Evolutionary conservation across 2,797 vertebrate genomes (phyloP), one percentile per base, ranked within the genome.

Genomic region (Passerculus sandwichensis): DNA sequence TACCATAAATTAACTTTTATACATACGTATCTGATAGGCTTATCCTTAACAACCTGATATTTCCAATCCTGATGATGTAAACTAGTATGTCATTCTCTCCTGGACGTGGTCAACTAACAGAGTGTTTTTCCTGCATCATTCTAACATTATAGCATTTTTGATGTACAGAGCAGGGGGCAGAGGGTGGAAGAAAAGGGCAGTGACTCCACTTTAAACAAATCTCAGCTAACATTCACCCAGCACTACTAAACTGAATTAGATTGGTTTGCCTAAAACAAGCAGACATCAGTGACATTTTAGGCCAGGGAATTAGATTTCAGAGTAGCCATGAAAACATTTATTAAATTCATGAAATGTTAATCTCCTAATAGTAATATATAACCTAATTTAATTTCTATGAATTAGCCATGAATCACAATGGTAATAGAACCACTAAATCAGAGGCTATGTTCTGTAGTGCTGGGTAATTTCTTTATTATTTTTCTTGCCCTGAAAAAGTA

Each of bases 311-410:
- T 94, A 92, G 92, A 95, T 95, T 97, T 95, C 2, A 4, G 81
- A 85, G 77, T 81, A 97, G 56, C 91, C 91, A 90, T 84, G 64
- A 91, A 53, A 89, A 57, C 76, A 91, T 92, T 89, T 94, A 94
- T 94, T 95, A 96, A 95, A 93, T 88, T 85, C 65, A 95, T 91
- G 67, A 96, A 96, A 97, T 88, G 73, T 88, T 96, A 94, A 94
- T 94, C 70, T 85, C 71, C 81, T 95, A 96, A 96, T 77, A 91
- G 60, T 51, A 95, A 91, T 69, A 91, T 85, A 94, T 93, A 97
- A 94, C 54, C 61, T 56, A 66, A 94, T 91, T 89, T 91, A 47
- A 57, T 94, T 96, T 82, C 74, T 67, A 89, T 89, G 71, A 76
- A 93, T 75, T 96, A 89, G 38, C 77, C 76, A 86, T 95, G 83